These are phyloP conservation scores for Nomada fabriciana DNA, from an alignment of 2,888 invertebrate species.

Conservation along the genomic window DNA sequence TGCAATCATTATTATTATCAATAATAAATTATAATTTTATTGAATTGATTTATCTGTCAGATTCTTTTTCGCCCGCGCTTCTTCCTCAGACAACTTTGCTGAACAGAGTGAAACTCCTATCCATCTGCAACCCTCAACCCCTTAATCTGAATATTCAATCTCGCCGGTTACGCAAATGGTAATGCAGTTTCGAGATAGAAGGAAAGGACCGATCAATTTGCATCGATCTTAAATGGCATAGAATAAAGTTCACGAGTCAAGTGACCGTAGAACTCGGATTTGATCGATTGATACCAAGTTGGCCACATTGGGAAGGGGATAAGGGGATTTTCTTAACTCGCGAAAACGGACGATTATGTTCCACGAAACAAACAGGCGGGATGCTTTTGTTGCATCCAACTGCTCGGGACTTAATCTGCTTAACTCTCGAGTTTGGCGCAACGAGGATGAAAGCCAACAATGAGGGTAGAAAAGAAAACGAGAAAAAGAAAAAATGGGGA, in stretches of 20 bases:
- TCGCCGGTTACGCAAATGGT: constrained; percentile 32
- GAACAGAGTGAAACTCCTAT: not conserved
- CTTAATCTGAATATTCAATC: constrained; percentile 40
- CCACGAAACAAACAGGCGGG: constrained; percentile 22
- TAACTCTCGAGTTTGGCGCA: constrained; percentile 17
- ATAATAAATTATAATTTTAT: no score
- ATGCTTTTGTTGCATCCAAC: constrained; percentile 4
- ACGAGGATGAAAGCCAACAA: constrained; percentile 8
- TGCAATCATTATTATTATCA: no score
- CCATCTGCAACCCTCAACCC: not conserved
- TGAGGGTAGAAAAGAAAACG: constrained; percentile 15
- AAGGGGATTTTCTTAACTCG: constrained; percentile 13
- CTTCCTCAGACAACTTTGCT: not conserved
- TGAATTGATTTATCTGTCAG: no score
- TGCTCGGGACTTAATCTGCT: constrained; percentile 38
- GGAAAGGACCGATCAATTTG: constrained; percentile 3
- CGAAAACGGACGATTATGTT: constrained; percentile 27
- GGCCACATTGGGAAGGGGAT: not conserved
- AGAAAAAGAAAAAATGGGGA: not conserved
- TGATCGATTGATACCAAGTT: constrained; percentile 1
- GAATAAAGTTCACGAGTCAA: not conserved
- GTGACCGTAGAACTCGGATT: constrained; percentile 2
- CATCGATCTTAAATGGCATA: constrained; percentile 22
- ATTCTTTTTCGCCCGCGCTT: not conserved
- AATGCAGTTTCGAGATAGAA: constrained; percentile 8